Percentiles rank a stretch among this genome's conserved stretches.
Conservation (phyloP, 1,140 invertebrate genomes). For the Leptinotarsa undecemlineata region DNA sequence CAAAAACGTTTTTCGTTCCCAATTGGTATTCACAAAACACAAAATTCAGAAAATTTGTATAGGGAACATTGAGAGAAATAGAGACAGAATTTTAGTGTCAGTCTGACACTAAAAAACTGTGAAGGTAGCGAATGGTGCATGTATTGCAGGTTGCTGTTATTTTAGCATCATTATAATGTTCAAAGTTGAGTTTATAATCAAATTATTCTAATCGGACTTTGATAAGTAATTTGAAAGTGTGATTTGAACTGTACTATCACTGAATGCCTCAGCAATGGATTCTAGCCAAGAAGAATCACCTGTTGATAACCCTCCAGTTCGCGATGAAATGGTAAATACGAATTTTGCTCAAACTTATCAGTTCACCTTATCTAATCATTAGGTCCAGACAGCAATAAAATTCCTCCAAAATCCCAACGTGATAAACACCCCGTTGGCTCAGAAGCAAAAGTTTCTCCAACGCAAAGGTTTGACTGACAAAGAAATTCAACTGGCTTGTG, state of each 20-base stretch:
- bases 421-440: conserved; percentile 68
- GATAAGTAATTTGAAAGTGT: not conserved
- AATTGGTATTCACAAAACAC: too few species aligned
- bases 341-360: conserved; percentile 18
- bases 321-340: conserved; percentile 22
- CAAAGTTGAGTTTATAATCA: not conserved
- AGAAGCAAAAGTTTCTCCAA: conserved; percentile 79
- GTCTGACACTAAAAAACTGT: too few species aligned
- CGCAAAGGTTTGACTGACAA: conserved; percentile 79
- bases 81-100: too few species aligned
- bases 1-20: too few species aligned
- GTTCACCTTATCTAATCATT: conserved; percentile 35
- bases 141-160: too few species aligned
- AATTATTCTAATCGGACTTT: not conserved
- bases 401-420: conserved; percentile 86
- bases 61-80: too few species aligned
- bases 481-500: conserved; percentile 76
- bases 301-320: conserved; percentile 13
- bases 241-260: not conserved
- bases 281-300: conserved; percentile 8
- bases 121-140: too few species aligned
- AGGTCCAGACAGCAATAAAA: conserved; percentile 83
- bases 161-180: not conserved
- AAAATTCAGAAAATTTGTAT: too few species aligned
- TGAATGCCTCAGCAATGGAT: conserved; percentile 9